Evolutionary conservation across 2,888 invertebrate genomes (phyloP), one percentile per base, ranked within the genome.

Genomic region (Acholoe squamosa): DNA sequence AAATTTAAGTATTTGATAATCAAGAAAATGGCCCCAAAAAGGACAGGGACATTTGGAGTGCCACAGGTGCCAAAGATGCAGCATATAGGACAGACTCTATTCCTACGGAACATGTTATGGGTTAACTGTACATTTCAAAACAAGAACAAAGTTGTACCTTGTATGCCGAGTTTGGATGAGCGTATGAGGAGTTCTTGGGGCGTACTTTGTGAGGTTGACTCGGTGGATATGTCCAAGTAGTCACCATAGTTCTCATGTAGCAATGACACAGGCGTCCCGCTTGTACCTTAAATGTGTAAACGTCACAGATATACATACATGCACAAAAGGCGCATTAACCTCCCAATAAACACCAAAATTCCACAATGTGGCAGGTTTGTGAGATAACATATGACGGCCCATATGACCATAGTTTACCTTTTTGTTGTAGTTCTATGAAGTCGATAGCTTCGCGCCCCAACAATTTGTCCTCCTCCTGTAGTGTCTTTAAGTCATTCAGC

Each of bases 181-280:
- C 95, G 95, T 71, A 96, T 91, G 0, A 95, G 93, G 25, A 94
- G 93, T 90, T 95, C 94, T 71, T 94, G 94, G 12, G 95, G 94
- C 12, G 94, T 93, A 28, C 92, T 92, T 89, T 94, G 94, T 43
- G 94, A 93, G 3, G 93, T 91, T 19, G 54, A 54, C 5, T 95
- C 94, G 19, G 91, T 80, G 51, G 80, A 31, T 14, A 90, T 91
- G 77, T 92, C 92, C 10, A 91, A 43, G 33, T 89, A 88, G 19
- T 92, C 91, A n/a, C 89, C 77, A n/a, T 90, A 67, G n/a, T 90
- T 76, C 67, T 93, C 92, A 25, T 89, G 84, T 52, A 93, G 33
- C 22, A 76, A 16, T n/a, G 92, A 80, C 88, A 91, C 19, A 34
- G 89, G 84, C 19, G 34, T 43, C 31, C 43, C 84, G 19, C 34